Conservation (phyloP, 2,888 invertebrate species). For the Pantelozetes paolii region DNA sequence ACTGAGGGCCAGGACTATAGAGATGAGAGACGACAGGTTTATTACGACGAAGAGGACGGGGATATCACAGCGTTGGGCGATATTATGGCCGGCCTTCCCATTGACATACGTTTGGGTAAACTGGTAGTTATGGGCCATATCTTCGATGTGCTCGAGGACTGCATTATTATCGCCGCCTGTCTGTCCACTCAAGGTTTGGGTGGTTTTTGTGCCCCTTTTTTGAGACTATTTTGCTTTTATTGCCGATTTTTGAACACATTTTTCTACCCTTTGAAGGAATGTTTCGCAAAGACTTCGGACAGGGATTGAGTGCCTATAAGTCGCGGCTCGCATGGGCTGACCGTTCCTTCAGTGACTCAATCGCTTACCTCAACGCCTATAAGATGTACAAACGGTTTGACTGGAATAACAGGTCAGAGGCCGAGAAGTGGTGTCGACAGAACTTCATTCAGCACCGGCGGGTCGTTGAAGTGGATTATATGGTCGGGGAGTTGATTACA, state of each 20-base stretch:
- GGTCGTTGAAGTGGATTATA: too few species aligned
- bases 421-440: conserved; percentile 64
- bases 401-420: conserved; percentile 61
- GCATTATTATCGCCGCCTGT: conserved; percentile 67
- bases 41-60: conserved; percentile 64
- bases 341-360: conserved; percentile 75
- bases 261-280: conserved; percentile 68
- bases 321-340: conserved; percentile 76
- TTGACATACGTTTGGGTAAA: conserved; percentile 75
- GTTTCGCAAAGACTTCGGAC: conserved; percentile 69
- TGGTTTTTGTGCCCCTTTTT: not conserved
- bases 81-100: conserved; percentile 73
- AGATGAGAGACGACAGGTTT: conserved; percentile 51
- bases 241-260: not conserved
- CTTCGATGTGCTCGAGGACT: conserved; percentile 76
- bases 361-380: conserved; percentile 75
- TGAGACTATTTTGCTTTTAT: conserved; percentile 6
- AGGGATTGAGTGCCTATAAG: conserved; percentile 58
- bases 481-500: conserved; percentile 61
- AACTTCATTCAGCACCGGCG: conserved; percentile 68
- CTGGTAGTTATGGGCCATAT: conserved; percentile 79
- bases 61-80: conserved; percentile 79
- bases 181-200: conserved; percentile 35
- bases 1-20: too few species aligned
- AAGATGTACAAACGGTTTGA: conserved; percentile 56